These are phyloP conservation scores for Pantelozetes paolii DNA, from an alignment of 2,888 invertebrate genomes.

Conservation along the genomic window DNA sequence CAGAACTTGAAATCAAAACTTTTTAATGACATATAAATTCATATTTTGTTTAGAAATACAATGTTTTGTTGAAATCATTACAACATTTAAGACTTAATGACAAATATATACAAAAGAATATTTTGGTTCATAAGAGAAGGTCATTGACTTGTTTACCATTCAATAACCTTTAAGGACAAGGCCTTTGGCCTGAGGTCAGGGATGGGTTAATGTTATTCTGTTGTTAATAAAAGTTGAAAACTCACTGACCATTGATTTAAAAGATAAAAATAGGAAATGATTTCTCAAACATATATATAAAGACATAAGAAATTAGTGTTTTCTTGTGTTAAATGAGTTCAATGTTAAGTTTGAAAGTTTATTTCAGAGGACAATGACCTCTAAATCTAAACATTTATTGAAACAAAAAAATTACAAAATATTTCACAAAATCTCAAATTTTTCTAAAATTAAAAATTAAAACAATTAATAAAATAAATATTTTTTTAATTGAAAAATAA, in stretches of 20 bases:
- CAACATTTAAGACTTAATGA: background rate
- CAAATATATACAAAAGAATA: slow-evolving; percentile 1
- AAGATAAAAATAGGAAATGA: background rate
- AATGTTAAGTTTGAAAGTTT: slow-evolving; percentile 29
- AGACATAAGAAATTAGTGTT: background rate
- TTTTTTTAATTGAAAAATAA: no score
- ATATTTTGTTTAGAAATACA: background rate
- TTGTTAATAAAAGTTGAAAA: background rate
- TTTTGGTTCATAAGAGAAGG: background rate
- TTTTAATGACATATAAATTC: background rate
- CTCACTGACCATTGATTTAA: background rate
- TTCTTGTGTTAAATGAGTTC: slow-evolving; percentile 3
- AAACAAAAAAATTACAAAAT: no score
- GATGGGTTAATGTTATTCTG: background rate
- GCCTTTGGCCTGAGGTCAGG: background rate
- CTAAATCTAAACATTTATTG: background rate
- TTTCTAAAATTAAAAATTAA: no score
- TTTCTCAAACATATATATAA: background rate
- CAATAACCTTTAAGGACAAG: slow-evolving; percentile 12
- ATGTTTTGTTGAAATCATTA: slow-evolving; percentile 4
- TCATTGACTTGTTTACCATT: slow-evolving; percentile 31
- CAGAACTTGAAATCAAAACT: slow-evolving; percentile 20
- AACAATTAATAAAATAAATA: no score
- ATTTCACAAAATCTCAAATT: no score
- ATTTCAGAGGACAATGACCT: slow-evolving; percentile 5